Conservation (phyloP, 2,888 invertebrate species). For the Dicycla oo region DNA sequence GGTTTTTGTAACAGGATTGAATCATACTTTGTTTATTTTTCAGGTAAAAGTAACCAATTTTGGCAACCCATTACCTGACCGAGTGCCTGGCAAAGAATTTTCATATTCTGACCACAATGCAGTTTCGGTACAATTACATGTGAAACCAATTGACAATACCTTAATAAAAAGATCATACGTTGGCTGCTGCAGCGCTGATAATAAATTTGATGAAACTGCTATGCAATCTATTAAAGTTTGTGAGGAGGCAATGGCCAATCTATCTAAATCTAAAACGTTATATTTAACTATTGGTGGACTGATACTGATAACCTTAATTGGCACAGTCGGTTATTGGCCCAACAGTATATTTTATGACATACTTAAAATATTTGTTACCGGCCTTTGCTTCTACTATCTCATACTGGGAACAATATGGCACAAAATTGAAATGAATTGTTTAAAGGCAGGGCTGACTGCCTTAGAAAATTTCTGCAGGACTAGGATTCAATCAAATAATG, state of each 20-base stretch:
- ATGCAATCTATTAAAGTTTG: conserved; percentile 91
- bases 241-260: conserved; percentile 87
- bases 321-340: conserved; percentile 87
- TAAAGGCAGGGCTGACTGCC: conserved; percentile 93
- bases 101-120: conserved; percentile 98
- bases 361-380: conserved; percentile 91
- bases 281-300: conserved; percentile 89
- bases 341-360: conserved; percentile 89
- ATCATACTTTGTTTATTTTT: conserved; percentile 49
- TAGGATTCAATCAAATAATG: conserved; percentile 60
- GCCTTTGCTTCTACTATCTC: conserved; percentile 92
- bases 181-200: background rate
- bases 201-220: conserved; percentile 80
- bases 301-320: conserved; percentile 88
- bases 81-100: conserved; percentile 93
- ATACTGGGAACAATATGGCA: conserved; percentile 96
- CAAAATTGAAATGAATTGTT: conserved; percentile 94
- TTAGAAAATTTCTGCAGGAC: conserved; percentile 91
- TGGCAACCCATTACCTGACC: conserved; percentile 93
- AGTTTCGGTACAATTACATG: conserved; percentile 90
- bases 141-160: conserved; percentile 66
- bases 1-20: background rate
- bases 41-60: conserved; percentile 88
- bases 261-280: conserved; percentile 87
- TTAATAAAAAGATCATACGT: background rate